Base-by-base conservation (phyloP, 1,140 invertebrate genomes). In the Cydia amplana region DNA sequence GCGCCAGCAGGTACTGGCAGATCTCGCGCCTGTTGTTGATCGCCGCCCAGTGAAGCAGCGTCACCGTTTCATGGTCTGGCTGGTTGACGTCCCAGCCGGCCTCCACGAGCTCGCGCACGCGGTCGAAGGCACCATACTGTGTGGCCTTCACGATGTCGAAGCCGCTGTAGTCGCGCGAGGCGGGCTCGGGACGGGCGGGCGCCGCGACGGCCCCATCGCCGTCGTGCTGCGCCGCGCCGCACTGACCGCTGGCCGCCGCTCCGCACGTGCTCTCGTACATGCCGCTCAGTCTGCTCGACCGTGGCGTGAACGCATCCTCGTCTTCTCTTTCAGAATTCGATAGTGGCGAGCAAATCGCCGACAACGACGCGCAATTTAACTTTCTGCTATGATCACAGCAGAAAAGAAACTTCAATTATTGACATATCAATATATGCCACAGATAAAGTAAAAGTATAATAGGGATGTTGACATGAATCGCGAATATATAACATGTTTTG, bases 11-110 rank as follows among this genome's bases (percentile, higher is more conserved):
- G 91, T 98, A 98, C 79, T 96, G 95, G 63, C 99, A 98, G 85
- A 99, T 97, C 83, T 99, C 98, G 72, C 95, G 95, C 23, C 97
- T 94, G 94, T 99, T 99, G 91, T 99, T 99, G 82, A 99, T 99
- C 18, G 99, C 97, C 20, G 99, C 99, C 99, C 99, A 99, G 88
- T 99, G 99, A 1, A 99, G 93, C n/a, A 99, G 93, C 2, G 98
- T 98, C 14, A 99, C 97, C n/a, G 97, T 98, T 90, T 98, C 97
- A 79, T 94, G 94, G 88, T 99, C 98, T 63, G 97, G 95, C 84
- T 97, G 95, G 91, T 98, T 98, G 0, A 98, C 97, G 93, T 98
- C 97, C 91, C 96, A 97, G 1, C 97, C 97, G 65, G 94, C 95
- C 83, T 99, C 98, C 1, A 99, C 94, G 4, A 99, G 93, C 87